These are phyloP conservation scores for Eurytoma californica DNA, from an alignment of 2,888 invertebrate genomes.

Conservation along the genomic window DNA sequence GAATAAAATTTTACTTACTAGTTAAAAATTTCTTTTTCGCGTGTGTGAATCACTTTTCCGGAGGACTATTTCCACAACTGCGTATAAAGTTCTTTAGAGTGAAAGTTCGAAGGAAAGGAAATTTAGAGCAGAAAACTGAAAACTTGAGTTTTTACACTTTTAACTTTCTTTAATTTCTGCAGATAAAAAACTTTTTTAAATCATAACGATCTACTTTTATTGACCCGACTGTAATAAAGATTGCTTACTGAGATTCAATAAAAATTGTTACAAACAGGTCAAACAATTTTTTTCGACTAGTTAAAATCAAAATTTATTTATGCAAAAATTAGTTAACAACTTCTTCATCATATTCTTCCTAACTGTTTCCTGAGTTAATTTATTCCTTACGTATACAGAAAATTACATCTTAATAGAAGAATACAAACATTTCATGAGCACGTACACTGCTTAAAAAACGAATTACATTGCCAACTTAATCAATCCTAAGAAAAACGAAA, in stretches of 20 bases:
- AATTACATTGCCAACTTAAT: no score
- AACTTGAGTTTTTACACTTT: constrained; percentile 26
- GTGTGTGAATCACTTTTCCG: constrained; percentile 8
- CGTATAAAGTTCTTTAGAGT: constrained; percentile 29
- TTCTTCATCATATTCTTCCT: no score
- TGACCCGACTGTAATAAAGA: constrained; percentile 19
- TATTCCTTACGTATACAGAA: no score
- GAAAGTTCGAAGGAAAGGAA: constrained; percentile 17
- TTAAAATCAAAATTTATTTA: no score
- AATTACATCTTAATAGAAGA: no score
- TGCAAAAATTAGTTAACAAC: no score
- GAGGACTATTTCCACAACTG: constrained; percentile 20
- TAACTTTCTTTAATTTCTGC: constrained; percentile 47
- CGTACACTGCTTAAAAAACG: no score
- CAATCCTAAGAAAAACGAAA: no score
- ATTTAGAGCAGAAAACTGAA: constrained; percentile 46
- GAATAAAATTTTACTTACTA: no score
- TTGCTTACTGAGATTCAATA: constrained; percentile 4
- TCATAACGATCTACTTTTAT: constrained; percentile 44
- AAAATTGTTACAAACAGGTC: constrained; percentile 37
- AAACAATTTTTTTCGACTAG: not conserved
- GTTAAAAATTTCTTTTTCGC: not conserved
- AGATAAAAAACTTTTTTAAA: constrained; percentile 41
- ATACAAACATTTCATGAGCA: no score
- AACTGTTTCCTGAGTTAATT: no score